Base-by-base conservation (phyloP, 2,113 vertebrate species). In the human region DNA sequence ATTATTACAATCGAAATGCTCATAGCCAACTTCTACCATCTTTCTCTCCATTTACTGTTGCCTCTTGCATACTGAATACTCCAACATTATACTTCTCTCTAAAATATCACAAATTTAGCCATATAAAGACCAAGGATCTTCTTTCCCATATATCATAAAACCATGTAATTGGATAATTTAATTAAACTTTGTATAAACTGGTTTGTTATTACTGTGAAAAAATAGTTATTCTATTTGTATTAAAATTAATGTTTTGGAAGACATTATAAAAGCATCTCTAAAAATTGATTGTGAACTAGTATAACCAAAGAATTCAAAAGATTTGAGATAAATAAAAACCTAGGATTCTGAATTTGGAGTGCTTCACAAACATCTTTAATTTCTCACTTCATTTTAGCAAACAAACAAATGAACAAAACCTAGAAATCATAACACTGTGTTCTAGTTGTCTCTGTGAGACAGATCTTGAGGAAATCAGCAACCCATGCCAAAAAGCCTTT, bases 331-430 rank as follows among this genome's bases (percentile, higher is more conserved):
- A 25, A 81, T 23, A 16, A 80, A 93, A 94, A 76, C 18, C 17
- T 61, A 66, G 18, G 10, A 82, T 93, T 94, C 79, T 79, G 13
- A 78, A 96, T 94, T 96, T 86, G 55, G n/a, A 91, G 66, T 55
- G 17, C 25, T 76, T 97, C n/a, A 85, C 2, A 79, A 18, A n/a
- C 68, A 16, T 3, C 43, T 22, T 85, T 3, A 35, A 20, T 38
- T 76, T 97, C 66, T 90, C 17, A 79, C 12, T 75, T 76, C 40
- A 52, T 1, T 43, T 79, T 79, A 35, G 7, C 12, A 68, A 87
- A 27, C 48, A 35, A 93, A 81, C 14, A 3, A 68, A 68, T 17
- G 32, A 68, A 68, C 8, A 76, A 30, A 48, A 16, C n/a, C 43
- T 73, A 59, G 80, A 72, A 94, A n/a, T 70, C 10, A 32, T 79